phyloP scores from a whole-genome alignment of 2,888 invertebrate species.

The Himalopsyche tibetana region DNA sequence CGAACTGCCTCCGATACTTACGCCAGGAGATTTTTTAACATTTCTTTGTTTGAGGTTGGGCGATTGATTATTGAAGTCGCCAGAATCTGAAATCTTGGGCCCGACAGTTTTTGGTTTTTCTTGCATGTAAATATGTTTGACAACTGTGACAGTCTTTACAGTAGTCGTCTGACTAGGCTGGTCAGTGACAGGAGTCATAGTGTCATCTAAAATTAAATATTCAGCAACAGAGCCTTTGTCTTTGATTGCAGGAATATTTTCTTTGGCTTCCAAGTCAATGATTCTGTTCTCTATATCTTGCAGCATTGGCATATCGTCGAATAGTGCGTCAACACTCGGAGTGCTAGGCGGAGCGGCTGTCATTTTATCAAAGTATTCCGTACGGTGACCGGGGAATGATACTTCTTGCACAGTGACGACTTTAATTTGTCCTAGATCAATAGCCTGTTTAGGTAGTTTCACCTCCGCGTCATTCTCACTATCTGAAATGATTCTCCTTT shows the following conservation, averaged over 20 bases:
- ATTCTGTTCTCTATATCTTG: conserved; percentile 58
- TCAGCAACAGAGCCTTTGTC: conserved; percentile 69
- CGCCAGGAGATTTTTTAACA: conserved; percentile 50
- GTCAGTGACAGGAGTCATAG: background rate
- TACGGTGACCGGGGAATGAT: background rate
- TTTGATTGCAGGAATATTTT: conserved; percentile 63
- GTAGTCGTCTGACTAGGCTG: background rate
- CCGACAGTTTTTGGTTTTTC: background rate
- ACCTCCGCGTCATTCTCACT: conserved; percentile 66
- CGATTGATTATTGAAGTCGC: background rate
- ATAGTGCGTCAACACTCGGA: conserved; percentile 50
- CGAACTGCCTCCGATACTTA: conserved; percentile 61
- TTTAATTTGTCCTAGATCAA: conserved; percentile 47
- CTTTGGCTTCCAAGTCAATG: conserved; percentile 60
- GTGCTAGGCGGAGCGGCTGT: conserved; percentile 61
- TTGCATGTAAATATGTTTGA: conserved; percentile 26
- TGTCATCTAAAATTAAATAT: conserved; percentile 69
- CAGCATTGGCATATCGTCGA: conserved; percentile 53
- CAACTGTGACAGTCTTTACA: conserved; percentile 24
- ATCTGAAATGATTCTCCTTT: conserved; percentile 60
- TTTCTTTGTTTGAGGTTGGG: background rate
- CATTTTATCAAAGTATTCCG: conserved; percentile 4
- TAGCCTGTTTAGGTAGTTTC: conserved; percentile 60
- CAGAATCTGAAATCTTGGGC: background rate
- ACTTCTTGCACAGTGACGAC: conserved; percentile 53